Base-by-base conservation (phyloP, 2,113 vertebrate species). In the Takifugu bimaculatus region DNA sequence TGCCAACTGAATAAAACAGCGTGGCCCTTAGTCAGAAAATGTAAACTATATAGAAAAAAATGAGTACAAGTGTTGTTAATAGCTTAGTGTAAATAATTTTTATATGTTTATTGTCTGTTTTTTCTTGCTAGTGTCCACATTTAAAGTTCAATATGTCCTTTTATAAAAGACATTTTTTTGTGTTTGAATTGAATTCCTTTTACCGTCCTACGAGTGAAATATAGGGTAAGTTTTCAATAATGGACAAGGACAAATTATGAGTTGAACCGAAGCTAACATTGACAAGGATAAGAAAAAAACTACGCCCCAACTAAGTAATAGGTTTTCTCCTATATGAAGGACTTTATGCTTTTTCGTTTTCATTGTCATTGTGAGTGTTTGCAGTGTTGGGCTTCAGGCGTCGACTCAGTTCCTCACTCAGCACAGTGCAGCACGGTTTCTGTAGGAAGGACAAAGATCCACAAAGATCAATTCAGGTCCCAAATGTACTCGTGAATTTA, bases 381-480 rank as follows among this genome's bases (percentile, higher is more conserved):
- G 51, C 60, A 26, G 79, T 80, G 48, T 64, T 44, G 79, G 61
- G 60, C 80, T 75, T 90, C 32, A 96, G 81, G 26, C 94, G 93
- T 25, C 91, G 80, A 78, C 89, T 91, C 68, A 96, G 80, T 65
- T 96, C 93, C 65, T 93, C 91, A 44, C 81, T 89, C 75, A 96
- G 88, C 50, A 92, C 84, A 0, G 88, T 78, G 79, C 93, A 95
- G 69, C 91, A 94, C 0, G 93, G 91, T 82, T 91, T 95, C 94
- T 96, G 89, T 13, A 11, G 29, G 32, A 65, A 27, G 58, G 28
- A 80, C 9, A 64, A 6, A 49, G 5, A 54, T 4, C 13, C 27
- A 53, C 26, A 53, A 12, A 4, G 14, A 15, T 53, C 27, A 6
- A 9, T 29, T 39, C 20, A 50, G 1, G 7, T 4, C 10, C 11